Base-by-base conservation (phyloP, 2,888 invertebrate species). In the Camponotus fellah region DNA sequence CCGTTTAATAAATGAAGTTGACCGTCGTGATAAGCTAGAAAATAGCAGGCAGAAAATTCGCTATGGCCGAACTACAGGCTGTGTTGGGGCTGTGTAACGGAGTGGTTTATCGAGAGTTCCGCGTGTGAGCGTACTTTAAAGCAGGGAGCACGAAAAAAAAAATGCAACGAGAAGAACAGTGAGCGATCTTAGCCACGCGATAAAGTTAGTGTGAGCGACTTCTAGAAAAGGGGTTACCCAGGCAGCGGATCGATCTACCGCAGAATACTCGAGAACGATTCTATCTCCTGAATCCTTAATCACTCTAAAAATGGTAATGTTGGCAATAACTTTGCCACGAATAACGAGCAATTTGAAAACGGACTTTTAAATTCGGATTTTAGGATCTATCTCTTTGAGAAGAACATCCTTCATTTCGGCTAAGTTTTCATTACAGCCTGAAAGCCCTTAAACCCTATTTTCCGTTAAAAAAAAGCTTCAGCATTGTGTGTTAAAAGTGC, bases 301-400 rank as follows among this genome's bases (percentile, higher is more conserved):
- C 89, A 75, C 75, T 87, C 83, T 86, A 89, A 88, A 88, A 88
- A 88, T 89, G 89, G 85, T 89, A 89, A 89, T 89, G 86, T 56
- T 37, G 86, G 64, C 80, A 85, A 89, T 89, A 89, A 89, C 84
- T 89, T 83, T 69, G 66, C 74, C 85, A 79, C 82, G 87, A 87
- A 87, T 89, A 88, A 87, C 83, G 77, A 82, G 84, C 80, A 77
- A 64, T 85, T 81, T 69, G 85, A 87, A 85, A 77, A 82, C 60
- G 82, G 84, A 88, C 76, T 83, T 89, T 88, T 68, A 85, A 86
- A 88, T 88, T 79, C 68, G 83, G 71, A 72, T 83, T 74, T 82
- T 66, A 21, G 53, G 8, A 53, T 60, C 37, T 43, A 66, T 64
- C 74, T 4, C 34, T 17, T 49, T 76, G 32, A 43, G 26, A 65